A percentile compares a stretch with the other conserved stretches of the same genome.
These are phyloP conservation scores for Drosophila virilis DNA, from an alignment of 1,140 invertebrate genomes.

Conservation along the genomic window DNA sequence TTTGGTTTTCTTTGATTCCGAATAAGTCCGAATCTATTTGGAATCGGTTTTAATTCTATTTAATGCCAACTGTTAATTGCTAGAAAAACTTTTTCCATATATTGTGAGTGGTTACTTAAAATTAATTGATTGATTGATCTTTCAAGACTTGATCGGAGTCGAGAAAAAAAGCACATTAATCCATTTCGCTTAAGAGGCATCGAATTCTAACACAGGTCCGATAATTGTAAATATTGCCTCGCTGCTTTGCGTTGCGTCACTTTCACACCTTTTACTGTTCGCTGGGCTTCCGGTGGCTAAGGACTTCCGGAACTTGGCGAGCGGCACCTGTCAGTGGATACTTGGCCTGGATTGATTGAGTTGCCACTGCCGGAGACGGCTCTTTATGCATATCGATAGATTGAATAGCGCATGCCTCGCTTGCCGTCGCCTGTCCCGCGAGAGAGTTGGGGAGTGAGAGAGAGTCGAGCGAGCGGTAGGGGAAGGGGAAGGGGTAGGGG, in stretches of 20 bases:
- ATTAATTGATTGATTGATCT: no score
- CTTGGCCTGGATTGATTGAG: slow-evolving; percentile 26
- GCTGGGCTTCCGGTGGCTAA: slow-evolving; percentile 1
- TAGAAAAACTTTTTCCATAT: no score
- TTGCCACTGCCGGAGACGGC: slow-evolving; percentile 20
- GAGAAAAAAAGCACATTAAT: no score
- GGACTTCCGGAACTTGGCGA: neutral
- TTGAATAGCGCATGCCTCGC: slow-evolving; percentile 16
- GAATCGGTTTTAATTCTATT: no score
- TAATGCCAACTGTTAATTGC: no score
- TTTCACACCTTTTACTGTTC: slow-evolving; percentile 3
- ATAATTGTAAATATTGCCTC: neutral
- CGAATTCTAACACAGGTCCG: no score
- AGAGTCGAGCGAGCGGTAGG: neutral
- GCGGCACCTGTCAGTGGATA: slow-evolving; percentile 3
- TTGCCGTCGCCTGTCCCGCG: neutral
- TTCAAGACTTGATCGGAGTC: no score
- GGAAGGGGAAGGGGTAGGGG: neutral
- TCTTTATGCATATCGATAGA: slow-evolving; percentile 43
- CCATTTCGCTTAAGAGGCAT: no score
- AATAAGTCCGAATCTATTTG: no score
- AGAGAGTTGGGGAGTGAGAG: no score
- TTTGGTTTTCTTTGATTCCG: no score
- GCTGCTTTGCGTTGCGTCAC: neutral
- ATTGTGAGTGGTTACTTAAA: no score